Evolutionary conservation across 2,888 invertebrate genomes (phyloP).

Genomic region (Amorpha juglandis): DNA sequence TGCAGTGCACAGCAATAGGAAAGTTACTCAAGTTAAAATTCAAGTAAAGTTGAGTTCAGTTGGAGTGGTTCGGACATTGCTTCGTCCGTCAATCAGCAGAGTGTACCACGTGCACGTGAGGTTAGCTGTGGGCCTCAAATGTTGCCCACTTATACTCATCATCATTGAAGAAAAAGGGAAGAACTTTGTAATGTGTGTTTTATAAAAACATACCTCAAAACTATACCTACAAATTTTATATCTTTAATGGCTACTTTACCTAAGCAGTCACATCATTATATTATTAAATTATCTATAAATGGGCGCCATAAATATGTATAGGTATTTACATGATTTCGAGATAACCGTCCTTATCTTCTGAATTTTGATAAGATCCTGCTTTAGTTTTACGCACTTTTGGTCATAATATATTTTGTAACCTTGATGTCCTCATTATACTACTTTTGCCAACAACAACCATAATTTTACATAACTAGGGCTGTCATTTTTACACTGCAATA

Average conservation of each 20-base stretch:
- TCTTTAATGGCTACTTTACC: not conserved
- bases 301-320: not conserved
- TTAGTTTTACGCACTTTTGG: not conserved
- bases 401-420: not conserved
- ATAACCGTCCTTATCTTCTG: conserved; percentile 9
- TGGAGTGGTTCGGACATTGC: too few relatives aligned
- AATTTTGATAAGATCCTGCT: not conserved
- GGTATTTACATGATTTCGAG: conserved; percentile 13
- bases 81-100: too few relatives aligned
- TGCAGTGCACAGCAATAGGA: too few relatives aligned
- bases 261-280: conserved; percentile 5
- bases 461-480: not conserved
- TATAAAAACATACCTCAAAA: not conserved
- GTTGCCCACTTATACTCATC: too few relatives aligned
- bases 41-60: too few relatives aligned
- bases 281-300: conserved; percentile 1
- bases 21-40: too few relatives aligned
- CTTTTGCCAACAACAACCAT: not conserved
- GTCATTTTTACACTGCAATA: not conserved
- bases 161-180: too few relatives aligned
- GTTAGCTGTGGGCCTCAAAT: too few relatives aligned
- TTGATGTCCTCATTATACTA: not conserved
- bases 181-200: too few relatives aligned
- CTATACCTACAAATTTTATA: not conserved
- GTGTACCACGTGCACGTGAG: too few relatives aligned